These are phyloP conservation scores for Anser cygnoides DNA, from an alignment of 2,113 vertebrate genomes.

Conservation along the genomic window DNA sequence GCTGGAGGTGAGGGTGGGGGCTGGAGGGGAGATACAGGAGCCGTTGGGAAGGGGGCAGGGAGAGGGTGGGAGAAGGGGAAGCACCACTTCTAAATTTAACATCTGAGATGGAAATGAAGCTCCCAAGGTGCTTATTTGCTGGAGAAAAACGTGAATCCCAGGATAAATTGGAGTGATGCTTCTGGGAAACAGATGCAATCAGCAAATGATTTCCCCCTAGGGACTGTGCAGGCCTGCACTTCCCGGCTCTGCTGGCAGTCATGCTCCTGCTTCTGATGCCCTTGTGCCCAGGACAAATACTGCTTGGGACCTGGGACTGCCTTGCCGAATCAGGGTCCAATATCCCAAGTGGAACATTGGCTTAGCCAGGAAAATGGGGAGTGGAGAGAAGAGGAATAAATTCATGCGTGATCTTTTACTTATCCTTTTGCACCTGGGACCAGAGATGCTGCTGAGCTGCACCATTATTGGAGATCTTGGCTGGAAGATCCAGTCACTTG, in stretches of 20 bases:
- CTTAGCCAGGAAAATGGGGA: background rate
- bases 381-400: background rate
- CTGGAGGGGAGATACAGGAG: slow-evolving; percentile 58
- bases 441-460: background rate
- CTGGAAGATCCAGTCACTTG: background rate
- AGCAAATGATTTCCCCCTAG: slow-evolving; percentile 50
- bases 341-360: background rate
- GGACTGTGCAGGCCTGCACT: slow-evolving; percentile 27
- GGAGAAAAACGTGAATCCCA: slow-evolving; percentile 39
- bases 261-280: slow-evolving; percentile 19
- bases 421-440: background rate
- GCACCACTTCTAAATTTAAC: slow-evolving; percentile 74
- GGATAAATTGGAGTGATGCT: slow-evolving; percentile 48
- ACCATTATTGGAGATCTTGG: background rate
- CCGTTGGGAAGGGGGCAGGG: slow-evolving; percentile 19
- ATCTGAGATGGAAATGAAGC: slow-evolving; percentile 25
- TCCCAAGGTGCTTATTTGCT: slow-evolving; percentile 65
- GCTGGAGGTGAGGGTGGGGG: slow-evolving; percentile 74
- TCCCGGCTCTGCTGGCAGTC: slow-evolving; percentile 49
- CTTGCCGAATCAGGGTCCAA: background rate
- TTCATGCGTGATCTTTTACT: background rate
- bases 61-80: slow-evolving; percentile 46
- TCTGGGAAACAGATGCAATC: slow-evolving; percentile 68
- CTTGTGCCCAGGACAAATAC: slow-evolving; percentile 22
- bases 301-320: background rate